Conservation (phyloP, 2,113 vertebrate species). For the Rhabdornis inornatus region DNA sequence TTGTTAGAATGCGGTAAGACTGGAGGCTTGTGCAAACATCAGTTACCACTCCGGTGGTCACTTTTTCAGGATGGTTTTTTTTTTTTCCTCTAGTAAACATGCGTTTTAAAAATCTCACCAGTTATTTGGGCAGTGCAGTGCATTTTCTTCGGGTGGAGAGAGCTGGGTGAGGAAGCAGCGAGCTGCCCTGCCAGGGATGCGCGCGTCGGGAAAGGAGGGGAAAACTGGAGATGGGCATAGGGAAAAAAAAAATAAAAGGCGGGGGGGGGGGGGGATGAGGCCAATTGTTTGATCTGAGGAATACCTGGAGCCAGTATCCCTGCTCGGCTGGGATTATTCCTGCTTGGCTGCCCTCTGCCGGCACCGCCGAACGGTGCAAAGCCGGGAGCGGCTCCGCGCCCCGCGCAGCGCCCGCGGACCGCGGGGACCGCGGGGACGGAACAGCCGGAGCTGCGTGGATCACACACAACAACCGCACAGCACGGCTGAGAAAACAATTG, state of each 20-base stretch:
- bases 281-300: slow-evolving; percentile 43
- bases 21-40: slow-evolving; percentile 44
- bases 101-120: slow-evolving; percentile 34
- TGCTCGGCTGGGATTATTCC: slow-evolving; percentile 73
- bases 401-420: background rate
- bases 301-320: slow-evolving; percentile 54
- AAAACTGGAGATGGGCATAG: background rate
- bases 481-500: slow-evolving; percentile 62
- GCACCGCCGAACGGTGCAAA: slow-evolving; percentile 61
- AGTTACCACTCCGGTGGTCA: background rate
- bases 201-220: background rate
- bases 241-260: background rate
- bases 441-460: background rate
- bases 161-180: slow-evolving; percentile 42
- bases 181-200: slow-evolving; percentile 42
- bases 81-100: background rate
- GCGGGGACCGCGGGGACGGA: background rate
- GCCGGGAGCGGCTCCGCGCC: background rate
- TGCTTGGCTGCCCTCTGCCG: slow-evolving; percentile 84
- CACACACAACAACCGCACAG: slow-evolving; percentile 62
- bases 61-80: background rate
- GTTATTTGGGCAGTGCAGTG: background rate
- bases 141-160: background rate
- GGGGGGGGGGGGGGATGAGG: too few relatives aligned
- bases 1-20: background rate